Base-by-base conservation (phyloP, 2,113 vertebrate genomes). In the Lanius collurio region DNA sequence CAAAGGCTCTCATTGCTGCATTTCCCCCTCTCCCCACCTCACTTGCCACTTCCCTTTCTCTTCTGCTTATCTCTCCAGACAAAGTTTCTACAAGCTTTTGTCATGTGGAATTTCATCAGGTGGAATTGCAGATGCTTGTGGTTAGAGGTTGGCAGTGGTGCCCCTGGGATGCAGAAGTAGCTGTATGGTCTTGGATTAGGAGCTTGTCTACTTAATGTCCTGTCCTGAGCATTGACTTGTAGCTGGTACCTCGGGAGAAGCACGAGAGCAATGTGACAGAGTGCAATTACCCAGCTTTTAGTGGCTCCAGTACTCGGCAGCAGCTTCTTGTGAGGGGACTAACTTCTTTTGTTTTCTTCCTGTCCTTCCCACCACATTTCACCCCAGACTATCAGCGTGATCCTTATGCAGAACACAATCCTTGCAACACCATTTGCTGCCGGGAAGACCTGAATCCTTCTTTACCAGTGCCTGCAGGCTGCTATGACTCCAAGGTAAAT, bases 401-500 rank as follows among this genome's bases (percentile, higher is more conserved):
- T 82, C 98, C 98, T 20, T 99, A 99, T 31, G 97, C 98, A 20
- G 98, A 97, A 64, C 98, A 95, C 39, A 98, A 99, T 90, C 98
- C 99, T 3, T 99, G 99, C 94, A 98, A 98, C 70, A 98, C 98
- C 75, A 98, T 99, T 96, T 99, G 99, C 96, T 99, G 99, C 94
- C 98, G 99, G n/a, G 98, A 98, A 55, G 99, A 99, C 97, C 96
- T 99, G 81, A 98, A 97, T 71, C 88, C 95, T 56, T 92, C 76
- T 62, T 95, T 95, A 39, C 98, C 98, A 57, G 96, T 91, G 53
- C 98, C 98, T 35, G 98, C 97, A 90, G 99, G 99, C 37, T 99
- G 99, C 96, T 99, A 99, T 78, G 99, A 99, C 95, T 98, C 99
- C 10, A 99, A 99, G 99, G 99, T 99, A 98, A 95, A 87, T 90